A percentile compares a stretch with the other conserved stretches of the same genome.
phyloP scores from a whole-genome alignment of 2,797 vertebrate species.

The Gallinago solitaria region DNA sequence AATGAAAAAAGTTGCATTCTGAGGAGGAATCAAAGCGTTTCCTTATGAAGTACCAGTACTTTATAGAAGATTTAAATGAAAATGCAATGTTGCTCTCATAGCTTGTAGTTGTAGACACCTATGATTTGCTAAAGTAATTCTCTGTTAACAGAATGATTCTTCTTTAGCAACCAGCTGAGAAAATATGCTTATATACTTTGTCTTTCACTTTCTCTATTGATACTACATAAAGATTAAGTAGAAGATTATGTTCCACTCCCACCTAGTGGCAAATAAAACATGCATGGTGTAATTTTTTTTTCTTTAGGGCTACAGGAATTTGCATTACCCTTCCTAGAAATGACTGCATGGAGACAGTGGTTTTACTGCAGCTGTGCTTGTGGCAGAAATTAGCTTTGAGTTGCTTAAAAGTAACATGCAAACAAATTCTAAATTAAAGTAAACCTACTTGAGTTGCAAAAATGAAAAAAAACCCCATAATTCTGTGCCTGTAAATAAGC shows the following conservation, averaged over 20 bases:
- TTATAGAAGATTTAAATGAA: not conserved
- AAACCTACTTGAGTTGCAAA: not conserved
- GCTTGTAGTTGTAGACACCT: not conserved
- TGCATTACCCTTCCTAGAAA: not conserved
- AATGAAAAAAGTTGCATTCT: not conserved
- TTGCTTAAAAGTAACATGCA: not conserved
- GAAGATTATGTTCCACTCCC: constrained; percentile 64
- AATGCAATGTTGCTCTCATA: not conserved
- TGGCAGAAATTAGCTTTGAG: not conserved
- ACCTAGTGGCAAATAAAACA: constrained; percentile 59
- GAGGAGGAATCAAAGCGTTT: not conserved
- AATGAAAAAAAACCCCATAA: not conserved
- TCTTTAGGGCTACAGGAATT: not conserved
- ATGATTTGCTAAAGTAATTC: not conserved
- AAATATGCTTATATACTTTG: not conserved
- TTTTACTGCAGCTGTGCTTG: not conserved
- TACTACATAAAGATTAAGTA: not conserved
- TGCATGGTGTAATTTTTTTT: not conserved
- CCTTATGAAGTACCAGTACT: not conserved
- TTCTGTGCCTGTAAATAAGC: not conserved
- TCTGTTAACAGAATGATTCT: not conserved
- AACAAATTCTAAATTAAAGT: not conserved
- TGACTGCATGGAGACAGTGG: not conserved
- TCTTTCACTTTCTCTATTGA: not conserved
- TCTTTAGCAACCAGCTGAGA: not conserved